Percentiles rank a stretch among this genome's conserved stretches.
Evolutionary conservation across 1,140 invertebrate genomes (phyloP).

Genomic region (Drosophila insularis): DNA sequence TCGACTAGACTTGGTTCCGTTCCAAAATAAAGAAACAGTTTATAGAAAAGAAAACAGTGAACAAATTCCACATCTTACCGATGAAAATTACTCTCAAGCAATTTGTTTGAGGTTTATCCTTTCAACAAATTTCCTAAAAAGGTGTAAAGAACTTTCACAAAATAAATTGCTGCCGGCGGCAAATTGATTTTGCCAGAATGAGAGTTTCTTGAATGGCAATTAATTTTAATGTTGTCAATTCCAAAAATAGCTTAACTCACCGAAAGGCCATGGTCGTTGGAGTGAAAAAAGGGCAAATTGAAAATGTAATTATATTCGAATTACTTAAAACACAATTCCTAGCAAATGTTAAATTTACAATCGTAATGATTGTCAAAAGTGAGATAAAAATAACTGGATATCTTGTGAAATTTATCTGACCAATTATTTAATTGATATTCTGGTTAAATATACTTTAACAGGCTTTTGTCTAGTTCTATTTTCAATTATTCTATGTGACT

Average conservation of each 20-base stretch:
- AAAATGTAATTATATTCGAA: conserved; percentile 1
- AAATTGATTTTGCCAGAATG: conserved; percentile 46
- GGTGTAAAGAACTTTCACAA: background rate
- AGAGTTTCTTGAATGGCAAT: conserved; percentile 38
- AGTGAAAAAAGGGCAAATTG: background rate
- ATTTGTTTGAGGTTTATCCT: conserved; percentile 12
- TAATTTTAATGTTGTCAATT: conserved; percentile 25
- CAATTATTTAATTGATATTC: no score
- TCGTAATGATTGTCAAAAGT: background rate
- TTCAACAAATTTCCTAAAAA: background rate
- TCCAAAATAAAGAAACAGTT: conserved; percentile 20
- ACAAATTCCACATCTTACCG: conserved; percentile 27
- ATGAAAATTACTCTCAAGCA: conserved; percentile 21
- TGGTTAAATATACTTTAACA: no score
- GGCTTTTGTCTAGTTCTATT: no score
- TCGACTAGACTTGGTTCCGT: conserved; percentile 53
- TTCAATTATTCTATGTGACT: no score
- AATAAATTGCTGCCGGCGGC: conserved; percentile 34
- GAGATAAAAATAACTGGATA: background rate
- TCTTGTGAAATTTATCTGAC: no score
- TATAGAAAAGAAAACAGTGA: conserved; percentile 33
- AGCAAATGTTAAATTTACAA: background rate
- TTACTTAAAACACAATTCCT: conserved; percentile 1
- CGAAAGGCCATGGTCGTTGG: background rate
- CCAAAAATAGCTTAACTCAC: conserved; percentile 38